These are phyloP conservation scores for Bibio marci DNA, from an alignment of 2,888 invertebrate genomes.

Conservation along the genomic window DNA sequence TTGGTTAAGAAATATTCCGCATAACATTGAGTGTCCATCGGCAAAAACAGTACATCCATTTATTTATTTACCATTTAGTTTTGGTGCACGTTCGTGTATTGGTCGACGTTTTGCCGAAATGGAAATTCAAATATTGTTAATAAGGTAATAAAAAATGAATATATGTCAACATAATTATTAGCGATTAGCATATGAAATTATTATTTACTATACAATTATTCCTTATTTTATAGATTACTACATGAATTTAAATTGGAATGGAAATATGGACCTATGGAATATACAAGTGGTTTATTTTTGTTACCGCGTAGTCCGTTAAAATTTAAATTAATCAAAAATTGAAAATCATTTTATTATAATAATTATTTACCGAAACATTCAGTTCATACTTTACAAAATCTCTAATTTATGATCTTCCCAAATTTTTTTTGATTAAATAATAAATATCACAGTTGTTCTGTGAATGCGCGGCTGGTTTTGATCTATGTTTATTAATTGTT, in stretches of 20 bases:
- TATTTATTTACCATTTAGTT: conserved; percentile 46
- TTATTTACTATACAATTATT: neutral
- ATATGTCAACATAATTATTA: too few species aligned
- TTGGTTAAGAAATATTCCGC: conserved; percentile 36
- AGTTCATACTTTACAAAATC: too few species aligned
- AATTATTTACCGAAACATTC: too few species aligned
- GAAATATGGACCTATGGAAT: conserved; percentile 14
- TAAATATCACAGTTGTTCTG: too few species aligned
- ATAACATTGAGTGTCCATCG: conserved; percentile 3
- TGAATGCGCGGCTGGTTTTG: too few species aligned
- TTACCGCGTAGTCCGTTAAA: conserved; percentile 21
- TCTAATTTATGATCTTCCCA: too few species aligned
- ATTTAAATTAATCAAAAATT: conserved; percentile 23
- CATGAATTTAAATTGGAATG: conserved; percentile 18
- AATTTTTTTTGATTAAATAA: too few species aligned
- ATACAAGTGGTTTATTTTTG: conserved; percentile 17
- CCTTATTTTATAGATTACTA: conserved; percentile 13
- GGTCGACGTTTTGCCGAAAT: conserved; percentile 56
- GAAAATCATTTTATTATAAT: too few species aligned
- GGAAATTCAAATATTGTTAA: conserved; percentile 39
- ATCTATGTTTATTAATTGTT: too few species aligned
- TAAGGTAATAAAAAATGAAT: conserved; percentile 15
- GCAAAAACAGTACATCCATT: conserved; percentile 30
- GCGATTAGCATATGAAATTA: neutral
- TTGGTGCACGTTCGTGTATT: conserved; percentile 47